Evolutionary conservation across 2,888 invertebrate genomes (phyloP).

Genomic region (Acleris laterana): DNA sequence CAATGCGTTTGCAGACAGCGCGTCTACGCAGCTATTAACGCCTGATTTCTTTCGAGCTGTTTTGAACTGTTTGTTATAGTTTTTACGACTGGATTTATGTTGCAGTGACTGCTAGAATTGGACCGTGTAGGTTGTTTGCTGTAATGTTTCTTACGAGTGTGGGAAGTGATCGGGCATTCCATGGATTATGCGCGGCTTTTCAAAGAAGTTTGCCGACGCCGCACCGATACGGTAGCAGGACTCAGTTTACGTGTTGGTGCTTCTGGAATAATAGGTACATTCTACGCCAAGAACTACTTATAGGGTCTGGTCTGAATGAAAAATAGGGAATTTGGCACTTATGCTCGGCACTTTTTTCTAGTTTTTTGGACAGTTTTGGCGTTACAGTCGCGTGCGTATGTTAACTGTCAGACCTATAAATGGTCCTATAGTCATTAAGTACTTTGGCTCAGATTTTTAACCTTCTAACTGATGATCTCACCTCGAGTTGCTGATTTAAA

Average conservation of each 20-base stretch:
- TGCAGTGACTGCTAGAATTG: constrained; percentile 34
- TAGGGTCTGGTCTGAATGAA: no score
- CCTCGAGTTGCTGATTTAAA: no score
- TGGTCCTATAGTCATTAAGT: no score
- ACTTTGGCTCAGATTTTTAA: no score
- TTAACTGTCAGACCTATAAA: no score
- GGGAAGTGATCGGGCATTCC: constrained; percentile 43
- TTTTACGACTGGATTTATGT: constrained; percentile 35
- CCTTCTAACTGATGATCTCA: no score
- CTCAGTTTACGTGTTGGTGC: not conserved
- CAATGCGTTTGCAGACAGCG: constrained; percentile 56
- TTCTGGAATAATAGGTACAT: no score
- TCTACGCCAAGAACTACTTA: no score
- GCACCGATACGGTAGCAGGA: constrained; percentile 1
- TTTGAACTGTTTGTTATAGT: constrained; percentile 36
- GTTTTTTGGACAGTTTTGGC: no score
- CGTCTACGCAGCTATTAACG: constrained; percentile 52
- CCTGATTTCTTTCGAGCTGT: constrained; percentile 32
- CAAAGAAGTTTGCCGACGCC: constrained; percentile 36
- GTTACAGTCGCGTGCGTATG: no score
- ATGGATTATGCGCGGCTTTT: constrained; percentile 39
- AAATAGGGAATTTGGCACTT: no score
- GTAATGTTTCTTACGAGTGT: constrained; percentile 42
- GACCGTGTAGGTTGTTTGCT: constrained; percentile 38
- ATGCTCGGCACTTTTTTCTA: no score